These are phyloP conservation scores for Dexiosoma caninum DNA, from an alignment of 2,888 invertebrate species.

Conservation along the genomic window DNA sequence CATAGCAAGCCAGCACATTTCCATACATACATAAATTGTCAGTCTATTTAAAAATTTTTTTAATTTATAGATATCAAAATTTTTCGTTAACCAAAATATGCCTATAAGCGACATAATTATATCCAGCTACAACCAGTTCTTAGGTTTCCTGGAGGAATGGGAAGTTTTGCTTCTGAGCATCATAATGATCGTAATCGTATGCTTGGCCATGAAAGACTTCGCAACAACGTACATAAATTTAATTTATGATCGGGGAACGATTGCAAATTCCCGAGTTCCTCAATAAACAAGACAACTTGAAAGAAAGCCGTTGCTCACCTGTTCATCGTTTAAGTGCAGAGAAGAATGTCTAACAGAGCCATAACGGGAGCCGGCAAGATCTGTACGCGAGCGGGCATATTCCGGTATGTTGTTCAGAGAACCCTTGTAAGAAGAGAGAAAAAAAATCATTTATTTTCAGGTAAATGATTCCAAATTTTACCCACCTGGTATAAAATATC, in stretches of 20 bases:
- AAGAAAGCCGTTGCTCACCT: slow-evolving; percentile 67
- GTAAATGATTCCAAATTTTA: not conserved
- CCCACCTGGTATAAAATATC: slow-evolving; percentile 94
- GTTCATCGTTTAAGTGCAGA: slow-evolving; percentile 67
- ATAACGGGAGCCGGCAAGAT: slow-evolving; percentile 78
- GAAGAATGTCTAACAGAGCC: slow-evolving; percentile 76
- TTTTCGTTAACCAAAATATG: slow-evolving; percentile 14
- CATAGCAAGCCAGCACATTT: no score
- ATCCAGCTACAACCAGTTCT: not conserved
- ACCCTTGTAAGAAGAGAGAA: slow-evolving; percentile 71
- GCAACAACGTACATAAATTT: not conserved
- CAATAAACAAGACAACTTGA: not conserved
- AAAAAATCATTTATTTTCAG: not conserved
- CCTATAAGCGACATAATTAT: not conserved
- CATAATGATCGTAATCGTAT: not conserved
- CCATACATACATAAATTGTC: no score
- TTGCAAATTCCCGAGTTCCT: not conserved
- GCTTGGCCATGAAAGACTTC: slow-evolving; percentile 3
- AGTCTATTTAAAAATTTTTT: not conserved
- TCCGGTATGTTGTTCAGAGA: slow-evolving; percentile 80
- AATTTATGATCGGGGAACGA: not conserved
- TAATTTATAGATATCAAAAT: slow-evolving; percentile 15
- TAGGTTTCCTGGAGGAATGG: slow-evolving; percentile 6
- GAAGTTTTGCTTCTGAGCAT: not conserved
- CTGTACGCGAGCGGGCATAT: slow-evolving; percentile 79